These are phyloP conservation scores for Orchesella flavescens DNA, from an alignment of 2,888 invertebrate species.

Conservation along the genomic window DNA sequence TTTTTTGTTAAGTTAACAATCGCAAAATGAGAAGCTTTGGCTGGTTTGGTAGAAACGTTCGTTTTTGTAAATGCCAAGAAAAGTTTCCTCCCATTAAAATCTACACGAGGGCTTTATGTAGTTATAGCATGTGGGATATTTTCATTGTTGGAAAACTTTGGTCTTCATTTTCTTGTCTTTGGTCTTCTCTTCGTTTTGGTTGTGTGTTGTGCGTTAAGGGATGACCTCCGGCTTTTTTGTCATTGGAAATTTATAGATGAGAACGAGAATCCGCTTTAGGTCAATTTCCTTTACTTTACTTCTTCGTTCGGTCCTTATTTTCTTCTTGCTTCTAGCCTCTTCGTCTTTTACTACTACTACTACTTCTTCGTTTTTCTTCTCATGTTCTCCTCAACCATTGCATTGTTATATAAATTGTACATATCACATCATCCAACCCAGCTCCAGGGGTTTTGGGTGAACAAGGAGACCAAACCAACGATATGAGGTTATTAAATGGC, in stretches of 20 bases:
- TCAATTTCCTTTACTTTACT: constrained; percentile 53
- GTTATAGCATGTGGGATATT: not conserved
- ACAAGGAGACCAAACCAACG: constrained; percentile 45
- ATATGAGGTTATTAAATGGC: constrained; percentile 51
- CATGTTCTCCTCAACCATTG: constrained; percentile 25
- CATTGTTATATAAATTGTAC: constrained; percentile 25
- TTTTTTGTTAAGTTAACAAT: constrained; percentile 17
- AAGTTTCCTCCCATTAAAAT: not conserved
- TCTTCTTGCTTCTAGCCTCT: constrained; percentile 13
- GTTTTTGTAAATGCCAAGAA: constrained; percentile 30
- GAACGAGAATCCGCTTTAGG: constrained; percentile 69
- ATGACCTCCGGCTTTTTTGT: constrained; percentile 71
- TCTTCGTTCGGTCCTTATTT: constrained; percentile 3
- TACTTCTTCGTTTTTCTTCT: constrained; percentile 10
- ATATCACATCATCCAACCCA: constrained; percentile 52
- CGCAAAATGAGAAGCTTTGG: constrained; percentile 5
- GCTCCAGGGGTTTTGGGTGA: constrained; percentile 44
- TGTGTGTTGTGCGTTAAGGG: constrained; percentile 66
- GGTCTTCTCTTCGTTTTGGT: constrained; percentile 37
- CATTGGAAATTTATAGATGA: constrained; percentile 72
- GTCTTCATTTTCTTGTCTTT: constrained; percentile 51
- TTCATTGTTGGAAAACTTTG: constrained; percentile 70
- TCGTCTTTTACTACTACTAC: constrained; percentile 9
- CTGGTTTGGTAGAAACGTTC: not conserved
- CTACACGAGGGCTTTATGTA: not conserved